phyloP scores from a whole-genome alignment of 2,888 invertebrate genomes.

The Achlya flavicornis region DNA sequence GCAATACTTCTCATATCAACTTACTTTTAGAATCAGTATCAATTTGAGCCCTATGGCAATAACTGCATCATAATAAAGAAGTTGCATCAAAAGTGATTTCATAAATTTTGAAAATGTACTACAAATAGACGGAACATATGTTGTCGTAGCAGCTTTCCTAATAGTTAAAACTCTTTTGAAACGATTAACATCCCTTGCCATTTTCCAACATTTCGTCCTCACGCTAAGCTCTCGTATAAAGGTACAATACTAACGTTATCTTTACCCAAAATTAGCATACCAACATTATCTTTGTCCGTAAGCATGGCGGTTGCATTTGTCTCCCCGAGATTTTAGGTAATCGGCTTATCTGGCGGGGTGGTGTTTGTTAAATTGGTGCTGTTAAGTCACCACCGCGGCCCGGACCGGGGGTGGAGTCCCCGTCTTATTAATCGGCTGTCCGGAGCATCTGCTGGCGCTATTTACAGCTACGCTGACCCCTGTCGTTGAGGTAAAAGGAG shows the following conservation, averaged over 20 bases:
- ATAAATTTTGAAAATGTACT: not conserved
- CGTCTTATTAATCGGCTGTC: conserved; percentile 83
- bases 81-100: not conserved
- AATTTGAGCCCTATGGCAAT: too few species aligned
- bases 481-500: conserved; percentile 55
- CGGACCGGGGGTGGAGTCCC: conserved; percentile 64
- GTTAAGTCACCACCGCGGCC: conserved; percentile 57
- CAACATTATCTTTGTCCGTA: conserved; percentile 39
- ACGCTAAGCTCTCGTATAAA: conserved; percentile 16
- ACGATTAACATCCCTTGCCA: not conserved
- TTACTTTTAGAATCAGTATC: not conserved
- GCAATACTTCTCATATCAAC: not conserved
- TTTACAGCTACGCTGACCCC: conserved; percentile 72
- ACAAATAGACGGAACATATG: not conserved
- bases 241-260: conserved; percentile 34
- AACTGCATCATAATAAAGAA: not conserved
- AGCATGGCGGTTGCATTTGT: conserved; percentile 49
- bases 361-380: conserved; percentile 66
- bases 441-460: conserved; percentile 76
- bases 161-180: not conserved
- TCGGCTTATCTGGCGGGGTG: conserved; percentile 65
- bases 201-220: not conserved
- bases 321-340: conserved; percentile 60
- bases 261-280: conserved; percentile 50
- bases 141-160: not conserved